A percentile compares a stretch with the other conserved stretches of the same genome.
Evolutionary conservation across 2,888 invertebrate genomes (phyloP).

Genomic region (Paralinhomoeus sp.): DNA sequence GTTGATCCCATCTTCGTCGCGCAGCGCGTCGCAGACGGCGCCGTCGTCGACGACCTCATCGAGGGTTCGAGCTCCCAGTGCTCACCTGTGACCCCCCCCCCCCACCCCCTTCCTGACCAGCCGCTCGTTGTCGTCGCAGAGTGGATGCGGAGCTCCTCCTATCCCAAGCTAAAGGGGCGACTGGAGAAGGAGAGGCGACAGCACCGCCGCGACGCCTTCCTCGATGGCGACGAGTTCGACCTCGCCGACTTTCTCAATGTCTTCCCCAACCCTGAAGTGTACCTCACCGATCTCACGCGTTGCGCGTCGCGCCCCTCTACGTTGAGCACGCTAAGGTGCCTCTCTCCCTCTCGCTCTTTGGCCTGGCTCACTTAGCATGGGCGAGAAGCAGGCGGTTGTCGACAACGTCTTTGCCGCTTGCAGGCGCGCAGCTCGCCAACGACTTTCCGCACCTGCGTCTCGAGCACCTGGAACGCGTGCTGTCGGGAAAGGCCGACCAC

Average conservation of each 20-base stretch:
- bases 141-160: background rate
- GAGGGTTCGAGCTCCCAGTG: no score
- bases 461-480: background rate
- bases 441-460: background rate
- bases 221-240: constrained; percentile 9
- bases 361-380: no score
- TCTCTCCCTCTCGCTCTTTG: no score
- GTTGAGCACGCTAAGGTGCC: background rate
- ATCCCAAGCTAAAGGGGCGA: background rate
- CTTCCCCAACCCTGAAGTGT: constrained; percentile 18
- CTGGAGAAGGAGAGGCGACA: background rate
- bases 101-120: no score
- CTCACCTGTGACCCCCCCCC: no score
- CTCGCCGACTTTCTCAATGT: constrained; percentile 17
- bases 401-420: no score
- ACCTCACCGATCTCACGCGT: constrained; percentile 14
- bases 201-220: constrained; percentile 8
- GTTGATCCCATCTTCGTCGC: background rate
- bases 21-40: background rate
- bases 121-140: no score
- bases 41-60: no score
- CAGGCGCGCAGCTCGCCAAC: background rate
- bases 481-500: background rate
- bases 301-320: constrained; percentile 11
- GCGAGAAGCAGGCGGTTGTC: no score